These are phyloP conservation scores for Mythimna impura DNA, from an alignment of 2,888 invertebrate species.

Conservation along the genomic window DNA sequence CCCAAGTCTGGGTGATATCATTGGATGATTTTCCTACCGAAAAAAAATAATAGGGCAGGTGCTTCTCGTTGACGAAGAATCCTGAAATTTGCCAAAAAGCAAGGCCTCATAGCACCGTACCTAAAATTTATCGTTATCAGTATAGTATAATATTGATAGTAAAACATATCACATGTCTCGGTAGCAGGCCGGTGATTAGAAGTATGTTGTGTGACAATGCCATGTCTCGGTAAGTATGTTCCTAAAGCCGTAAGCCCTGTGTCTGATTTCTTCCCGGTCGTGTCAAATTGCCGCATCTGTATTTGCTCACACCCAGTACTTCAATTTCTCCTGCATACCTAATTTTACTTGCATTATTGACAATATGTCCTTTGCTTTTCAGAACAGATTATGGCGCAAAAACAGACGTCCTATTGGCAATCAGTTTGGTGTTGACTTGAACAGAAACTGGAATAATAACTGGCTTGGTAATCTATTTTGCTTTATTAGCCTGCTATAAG, in stretches of 20 bases:
- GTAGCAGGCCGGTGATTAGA: not conserved
- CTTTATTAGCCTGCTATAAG: not conserved
- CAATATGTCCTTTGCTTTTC: constrained; percentile 77
- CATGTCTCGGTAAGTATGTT: not conserved
- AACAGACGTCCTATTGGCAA: constrained; percentile 80
- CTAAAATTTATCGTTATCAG: too few species aligned
- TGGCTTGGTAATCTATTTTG: constrained; percentile 88
- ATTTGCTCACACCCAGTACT: not conserved
- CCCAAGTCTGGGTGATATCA: too few species aligned
- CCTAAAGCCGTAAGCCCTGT: not conserved
- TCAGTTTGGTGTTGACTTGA: constrained; percentile 93
- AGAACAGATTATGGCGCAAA: constrained; percentile 93
- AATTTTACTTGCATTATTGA: not conserved
- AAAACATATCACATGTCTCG: not conserved
- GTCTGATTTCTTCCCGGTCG: not conserved
- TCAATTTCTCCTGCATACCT: not conserved
- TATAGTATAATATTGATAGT: not conserved
- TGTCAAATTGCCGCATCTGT: not conserved
- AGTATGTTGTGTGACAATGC: not conserved
- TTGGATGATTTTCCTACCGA: too few species aligned
- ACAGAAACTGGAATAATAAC: constrained; percentile 85
- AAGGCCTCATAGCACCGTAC: too few species aligned
- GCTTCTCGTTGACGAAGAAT: too few species aligned
- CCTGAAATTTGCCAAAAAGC: too few species aligned
- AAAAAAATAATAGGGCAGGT: too few species aligned